A percentile compares a stretch with the other conserved stretches of the same genome.
These are phyloP conservation scores for Panagrolaimus sp. DNA, from an alignment of 1,140 invertebrate species.

Conservation along the genomic window DNA sequence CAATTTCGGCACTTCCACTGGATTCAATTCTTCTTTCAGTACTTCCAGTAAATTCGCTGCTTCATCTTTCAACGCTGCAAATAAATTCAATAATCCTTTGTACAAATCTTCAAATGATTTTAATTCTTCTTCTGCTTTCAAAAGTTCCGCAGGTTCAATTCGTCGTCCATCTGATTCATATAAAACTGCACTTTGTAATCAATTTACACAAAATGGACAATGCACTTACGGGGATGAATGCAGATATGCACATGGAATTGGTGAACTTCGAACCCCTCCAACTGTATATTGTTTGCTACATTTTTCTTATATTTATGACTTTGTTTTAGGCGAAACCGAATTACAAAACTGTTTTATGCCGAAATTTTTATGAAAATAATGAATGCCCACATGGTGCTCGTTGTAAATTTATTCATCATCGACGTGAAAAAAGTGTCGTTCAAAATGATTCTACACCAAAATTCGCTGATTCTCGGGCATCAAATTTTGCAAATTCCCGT, in stretches of 20 bases:
- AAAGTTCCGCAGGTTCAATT: background rate
- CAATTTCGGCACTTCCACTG: background rate
- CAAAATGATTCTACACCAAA: too few relatives aligned
- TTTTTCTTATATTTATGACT: background rate
- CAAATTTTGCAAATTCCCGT: too few relatives aligned
- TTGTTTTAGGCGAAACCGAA: slow-evolving; percentile 24
- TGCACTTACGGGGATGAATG: slow-evolving; percentile 99
- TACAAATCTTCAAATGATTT: too few relatives aligned
- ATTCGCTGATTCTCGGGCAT: too few relatives aligned
- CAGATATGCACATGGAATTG: slow-evolving; percentile 89
- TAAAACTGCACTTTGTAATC: slow-evolving; percentile 92
- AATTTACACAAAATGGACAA: slow-evolving; percentile 85
- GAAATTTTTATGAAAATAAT: slow-evolving; percentile 38
- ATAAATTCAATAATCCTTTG: too few relatives aligned
- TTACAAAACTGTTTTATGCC: slow-evolving; percentile 48
- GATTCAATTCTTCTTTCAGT: too few relatives aligned
- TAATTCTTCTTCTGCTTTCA: too few relatives aligned
- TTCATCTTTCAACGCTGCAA: too few relatives aligned
- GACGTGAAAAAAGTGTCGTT: too few relatives aligned
- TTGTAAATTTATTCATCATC: slow-evolving; percentile 38
- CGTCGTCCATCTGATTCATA: background rate
- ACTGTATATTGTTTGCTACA: background rate
- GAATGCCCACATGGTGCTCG: slow-evolving; percentile 43
- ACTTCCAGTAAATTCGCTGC: too few relatives aligned
- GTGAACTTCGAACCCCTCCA: slow-evolving; percentile 70